phyloP scores from a whole-genome alignment of 2,113 vertebrate genomes.

The Protobothrops flavoviridis region DNA sequence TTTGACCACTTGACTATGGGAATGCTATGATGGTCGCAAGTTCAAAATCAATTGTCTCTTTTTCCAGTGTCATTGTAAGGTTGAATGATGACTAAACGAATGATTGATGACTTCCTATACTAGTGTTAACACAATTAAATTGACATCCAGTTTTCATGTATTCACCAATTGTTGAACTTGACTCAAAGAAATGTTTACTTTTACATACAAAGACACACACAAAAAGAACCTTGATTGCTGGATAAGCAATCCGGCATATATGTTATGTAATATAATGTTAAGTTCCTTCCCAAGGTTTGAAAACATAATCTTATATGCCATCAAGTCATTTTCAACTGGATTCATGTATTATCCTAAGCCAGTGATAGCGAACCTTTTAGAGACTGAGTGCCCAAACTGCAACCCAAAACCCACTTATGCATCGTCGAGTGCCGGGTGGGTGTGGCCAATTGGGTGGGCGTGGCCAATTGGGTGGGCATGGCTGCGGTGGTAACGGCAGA shows the following conservation, averaged over 20 bases:
- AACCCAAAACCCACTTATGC: too few species aligned
- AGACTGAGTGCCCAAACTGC: too few species aligned
- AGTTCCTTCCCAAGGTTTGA: background rate
- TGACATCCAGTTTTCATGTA: background rate
- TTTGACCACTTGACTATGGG: background rate
- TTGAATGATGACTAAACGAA: background rate
- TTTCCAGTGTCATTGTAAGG: background rate
- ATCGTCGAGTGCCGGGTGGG: too few species aligned
- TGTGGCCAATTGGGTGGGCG: too few species aligned
- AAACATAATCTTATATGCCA: background rate
- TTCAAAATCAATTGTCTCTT: background rate
- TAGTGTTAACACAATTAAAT: background rate
- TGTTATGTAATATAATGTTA: background rate
- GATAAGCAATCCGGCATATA: background rate
- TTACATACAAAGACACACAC: background rate
- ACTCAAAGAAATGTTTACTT: background rate
- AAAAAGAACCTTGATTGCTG: background rate
- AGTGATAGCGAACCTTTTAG: background rate
- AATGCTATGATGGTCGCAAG: background rate
- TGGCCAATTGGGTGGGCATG: too few species aligned
- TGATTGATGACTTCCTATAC: background rate
- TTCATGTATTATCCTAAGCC: background rate
- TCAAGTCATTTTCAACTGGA: background rate
- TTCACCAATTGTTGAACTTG: background rate
- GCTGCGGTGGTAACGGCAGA: too few species aligned